Evolutionary conservation across 2,113 vertebrate genomes (phyloP).

Genomic region (Ammodytes dubius): DNA sequence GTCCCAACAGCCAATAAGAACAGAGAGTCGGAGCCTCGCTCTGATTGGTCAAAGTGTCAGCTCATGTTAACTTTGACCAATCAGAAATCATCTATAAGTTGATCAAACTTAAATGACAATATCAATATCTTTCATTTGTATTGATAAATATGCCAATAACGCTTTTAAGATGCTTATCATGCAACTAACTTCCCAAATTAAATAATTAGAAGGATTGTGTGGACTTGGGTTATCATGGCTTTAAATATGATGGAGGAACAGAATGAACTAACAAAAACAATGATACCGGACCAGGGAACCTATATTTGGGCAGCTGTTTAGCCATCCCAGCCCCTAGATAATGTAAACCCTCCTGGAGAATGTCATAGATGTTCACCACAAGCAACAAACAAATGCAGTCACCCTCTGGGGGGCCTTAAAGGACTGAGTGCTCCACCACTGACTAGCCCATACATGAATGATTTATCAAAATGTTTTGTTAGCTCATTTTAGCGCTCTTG

Average conservation of each 20-base stretch:
- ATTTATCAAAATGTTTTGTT: slow-evolving; percentile 76
- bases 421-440: slow-evolving; percentile 69
- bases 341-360: slow-evolving; percentile 40
- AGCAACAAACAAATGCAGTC: slow-evolving; percentile 70
- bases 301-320: slow-evolving; percentile 54
- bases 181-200: too few relatives aligned
- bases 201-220: too few relatives aligned
- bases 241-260: slow-evolving; percentile 73
- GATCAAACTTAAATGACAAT: too few relatives aligned
- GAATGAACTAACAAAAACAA: slow-evolving; percentile 46
- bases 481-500: slow-evolving; percentile 73
- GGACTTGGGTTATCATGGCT: too few relatives aligned
- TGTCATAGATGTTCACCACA: slow-evolving; percentile 51
- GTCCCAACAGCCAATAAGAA: too few relatives aligned
- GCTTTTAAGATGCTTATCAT: too few relatives aligned
- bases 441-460: slow-evolving; percentile 71
- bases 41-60: too few relatives aligned
- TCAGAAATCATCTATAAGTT: too few relatives aligned
- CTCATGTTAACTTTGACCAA: too few relatives aligned
- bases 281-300: slow-evolving; percentile 29
- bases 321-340: slow-evolving; percentile 38
- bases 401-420: slow-evolving; percentile 51
- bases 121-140: too few relatives aligned
- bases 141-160: too few relatives aligned
- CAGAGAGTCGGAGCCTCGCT: too few relatives aligned